phyloP scores from a whole-genome alignment of 2,888 invertebrate species.

The Ophion ellenae region DNA sequence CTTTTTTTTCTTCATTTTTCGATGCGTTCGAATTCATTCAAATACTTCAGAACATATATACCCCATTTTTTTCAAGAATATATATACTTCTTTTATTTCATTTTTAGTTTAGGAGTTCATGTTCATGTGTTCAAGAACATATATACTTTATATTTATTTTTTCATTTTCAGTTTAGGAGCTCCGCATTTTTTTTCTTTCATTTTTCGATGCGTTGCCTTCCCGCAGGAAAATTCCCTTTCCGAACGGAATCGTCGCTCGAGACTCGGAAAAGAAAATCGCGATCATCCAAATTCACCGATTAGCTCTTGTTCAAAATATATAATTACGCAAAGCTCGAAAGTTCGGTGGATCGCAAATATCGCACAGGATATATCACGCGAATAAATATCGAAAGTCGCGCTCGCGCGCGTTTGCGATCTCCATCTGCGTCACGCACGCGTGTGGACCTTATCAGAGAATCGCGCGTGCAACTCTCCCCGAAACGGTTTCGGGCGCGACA shows the following conservation, averaged over 20 bases:
- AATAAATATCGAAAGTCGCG: background rate
- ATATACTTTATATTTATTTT: too few species aligned
- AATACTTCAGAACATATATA: too few species aligned
- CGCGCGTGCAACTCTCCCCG: slow-evolving; percentile 23
- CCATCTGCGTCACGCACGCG: slow-evolving; percentile 68
- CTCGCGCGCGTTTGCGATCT: slow-evolving; percentile 56
- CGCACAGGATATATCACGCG: background rate
- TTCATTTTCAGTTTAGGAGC: too few species aligned
- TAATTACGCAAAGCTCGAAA: slow-evolving; percentile 31
- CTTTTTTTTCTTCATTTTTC: too few species aligned
- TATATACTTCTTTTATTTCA: too few species aligned
- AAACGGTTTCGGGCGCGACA: slow-evolving; percentile 57
- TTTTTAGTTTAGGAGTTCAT: too few species aligned
- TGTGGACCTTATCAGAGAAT: slow-evolving; percentile 58
- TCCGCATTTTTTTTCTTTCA: too few species aligned
- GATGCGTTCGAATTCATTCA: too few species aligned
- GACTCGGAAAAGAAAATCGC: background rate
- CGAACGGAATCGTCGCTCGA: background rate
- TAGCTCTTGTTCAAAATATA: slow-evolving; percentile 41
- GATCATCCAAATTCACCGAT: background rate
- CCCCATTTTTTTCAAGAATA: too few species aligned
- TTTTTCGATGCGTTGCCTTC: too few species aligned
- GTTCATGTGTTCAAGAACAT: too few species aligned
- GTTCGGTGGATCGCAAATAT: slow-evolving; percentile 23
- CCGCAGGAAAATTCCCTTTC: background rate